A percentile compares a stretch with the other conserved stretches of the same genome.
Evolutionary conservation across 2,797 vertebrate species (phyloP).

Genomic region (Pangasius macronema): DNA sequence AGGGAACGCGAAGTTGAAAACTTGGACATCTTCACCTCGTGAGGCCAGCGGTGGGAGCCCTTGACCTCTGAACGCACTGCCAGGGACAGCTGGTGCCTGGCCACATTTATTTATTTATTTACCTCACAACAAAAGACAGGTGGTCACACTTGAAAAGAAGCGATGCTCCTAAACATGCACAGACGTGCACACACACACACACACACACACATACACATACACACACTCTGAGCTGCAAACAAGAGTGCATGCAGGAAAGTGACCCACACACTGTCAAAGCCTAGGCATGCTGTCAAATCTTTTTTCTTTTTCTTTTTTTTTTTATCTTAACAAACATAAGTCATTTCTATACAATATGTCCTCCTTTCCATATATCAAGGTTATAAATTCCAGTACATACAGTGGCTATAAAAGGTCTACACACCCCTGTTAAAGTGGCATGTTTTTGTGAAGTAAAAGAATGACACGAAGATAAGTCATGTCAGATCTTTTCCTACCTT

Average conservation of each 20-base stretch:
- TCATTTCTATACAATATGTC: conserved; percentile 28
- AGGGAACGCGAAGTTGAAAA: conserved; percentile 78
- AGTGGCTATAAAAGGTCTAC: too few relatives aligned
- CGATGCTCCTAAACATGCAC: conserved; percentile 63
- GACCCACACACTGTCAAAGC: conserved; percentile 52
- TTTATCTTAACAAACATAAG: conserved; percentile 25
- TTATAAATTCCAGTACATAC: conserved; percentile 11
- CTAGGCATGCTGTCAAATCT: conserved; percentile 44
- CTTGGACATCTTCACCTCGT: conserved; percentile 80
- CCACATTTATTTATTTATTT: conserved; percentile 81
- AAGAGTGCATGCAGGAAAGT: conserved; percentile 47
- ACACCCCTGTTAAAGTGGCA: too few relatives aligned
- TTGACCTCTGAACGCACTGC: conserved; percentile 84
- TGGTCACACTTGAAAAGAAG: conserved; percentile 86
- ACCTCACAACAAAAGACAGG: conserved; percentile 86
- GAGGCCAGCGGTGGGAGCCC: conserved; percentile 85
- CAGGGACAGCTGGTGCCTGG: conserved; percentile 83
- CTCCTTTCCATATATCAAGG: conserved; percentile 17
- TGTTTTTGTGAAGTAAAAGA: too few relatives aligned
- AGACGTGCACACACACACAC: conserved; percentile 68
- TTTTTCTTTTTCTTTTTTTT: conserved; percentile 19
- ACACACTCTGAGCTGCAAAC: conserved; percentile 56
- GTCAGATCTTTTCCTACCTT: too few relatives aligned
- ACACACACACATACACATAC: conserved; percentile 65
- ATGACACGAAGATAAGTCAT: too few relatives aligned